A percentile compares a stretch with the other conserved stretches of the same genome.
Conservation (phyloP, 2,797 vertebrate species). For the Huso huso region DNA sequence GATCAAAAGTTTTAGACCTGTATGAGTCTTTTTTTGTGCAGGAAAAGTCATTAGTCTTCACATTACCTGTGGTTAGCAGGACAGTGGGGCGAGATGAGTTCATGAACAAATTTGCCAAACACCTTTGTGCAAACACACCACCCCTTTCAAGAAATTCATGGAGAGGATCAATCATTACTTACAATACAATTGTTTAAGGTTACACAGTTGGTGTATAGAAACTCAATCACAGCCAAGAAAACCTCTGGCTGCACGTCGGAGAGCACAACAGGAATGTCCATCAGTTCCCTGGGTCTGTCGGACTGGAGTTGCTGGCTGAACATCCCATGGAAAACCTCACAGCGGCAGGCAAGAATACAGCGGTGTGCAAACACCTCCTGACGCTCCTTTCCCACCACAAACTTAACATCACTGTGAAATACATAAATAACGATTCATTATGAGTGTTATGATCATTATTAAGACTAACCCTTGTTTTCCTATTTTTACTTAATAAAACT, state of each 20-base stretch:
- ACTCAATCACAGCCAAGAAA: constrained; percentile 59
- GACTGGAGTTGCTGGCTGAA: constrained; percentile 26
- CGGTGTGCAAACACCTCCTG: constrained; percentile 57
- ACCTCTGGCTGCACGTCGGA: constrained; percentile 51
- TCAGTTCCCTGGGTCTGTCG: constrained; percentile 15
- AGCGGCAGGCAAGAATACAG: constrained; percentile 55
- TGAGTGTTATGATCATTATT: too few relatives aligned
- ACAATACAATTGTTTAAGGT: constrained; percentile 48
- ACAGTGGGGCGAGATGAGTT: neutral
- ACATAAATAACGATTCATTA: constrained; percentile 7
- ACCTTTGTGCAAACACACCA: neutral
- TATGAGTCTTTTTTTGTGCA: too few relatives aligned
- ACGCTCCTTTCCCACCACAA: constrained; percentile 56
- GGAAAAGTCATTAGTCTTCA: neutral
- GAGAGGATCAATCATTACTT: constrained; percentile 30
- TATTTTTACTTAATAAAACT: too few relatives aligned
- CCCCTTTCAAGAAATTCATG: neutral
- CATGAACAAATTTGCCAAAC: neutral
- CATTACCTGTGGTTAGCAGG: neutral
- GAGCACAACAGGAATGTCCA: constrained; percentile 44
- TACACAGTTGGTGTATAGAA: constrained; percentile 62
- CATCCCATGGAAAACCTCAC: constrained; percentile 52
- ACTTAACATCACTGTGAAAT: constrained; percentile 49
- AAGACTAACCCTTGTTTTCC: too few relatives aligned
- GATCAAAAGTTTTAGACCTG: too few relatives aligned